Percentiles rank a stretch among this genome's conserved stretches.
Conservation (phyloP, 2,113 vertebrate genomes). For the Salvator merianae region DNA sequence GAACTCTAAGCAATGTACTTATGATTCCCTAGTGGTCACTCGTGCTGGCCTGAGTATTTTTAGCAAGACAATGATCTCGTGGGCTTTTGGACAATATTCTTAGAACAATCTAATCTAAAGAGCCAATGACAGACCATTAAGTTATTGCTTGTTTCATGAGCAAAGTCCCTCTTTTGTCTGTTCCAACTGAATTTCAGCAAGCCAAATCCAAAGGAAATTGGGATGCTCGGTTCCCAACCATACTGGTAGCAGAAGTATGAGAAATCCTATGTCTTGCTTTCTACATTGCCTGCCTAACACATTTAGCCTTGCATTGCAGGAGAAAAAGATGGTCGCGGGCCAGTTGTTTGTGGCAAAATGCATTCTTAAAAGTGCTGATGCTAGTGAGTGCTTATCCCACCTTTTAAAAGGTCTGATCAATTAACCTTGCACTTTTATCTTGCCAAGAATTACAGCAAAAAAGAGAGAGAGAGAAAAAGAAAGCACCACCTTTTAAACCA, state of each 20-base stretch:
- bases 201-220: background rate
- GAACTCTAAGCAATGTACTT: no score
- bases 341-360: constrained; percentile 61
- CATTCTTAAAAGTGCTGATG: constrained; percentile 71
- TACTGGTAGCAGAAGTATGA: background rate
- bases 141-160: background rate
- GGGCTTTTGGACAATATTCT: no score
- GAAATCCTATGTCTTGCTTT: background rate
- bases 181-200: background rate
- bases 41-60: no score
- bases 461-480: constrained; percentile 25
- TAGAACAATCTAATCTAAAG: no score
- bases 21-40: no score
- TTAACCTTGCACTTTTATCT: constrained; percentile 80
- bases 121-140: background rate
- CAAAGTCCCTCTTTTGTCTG: background rate
- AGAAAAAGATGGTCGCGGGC: background rate
- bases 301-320: background rate
- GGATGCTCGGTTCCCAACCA: background rate
- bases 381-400: constrained; percentile 74
- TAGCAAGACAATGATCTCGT: no score
- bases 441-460: constrained; percentile 76
- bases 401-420: constrained; percentile 83
- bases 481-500: constrained; percentile 75
- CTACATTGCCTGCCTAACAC: background rate